Percentiles rank a stretch among this genome's conserved stretches.
phyloP scores from a whole-genome alignment of 2,113 vertebrate genomes.

The Nothocercus nigrocapillus region DNA sequence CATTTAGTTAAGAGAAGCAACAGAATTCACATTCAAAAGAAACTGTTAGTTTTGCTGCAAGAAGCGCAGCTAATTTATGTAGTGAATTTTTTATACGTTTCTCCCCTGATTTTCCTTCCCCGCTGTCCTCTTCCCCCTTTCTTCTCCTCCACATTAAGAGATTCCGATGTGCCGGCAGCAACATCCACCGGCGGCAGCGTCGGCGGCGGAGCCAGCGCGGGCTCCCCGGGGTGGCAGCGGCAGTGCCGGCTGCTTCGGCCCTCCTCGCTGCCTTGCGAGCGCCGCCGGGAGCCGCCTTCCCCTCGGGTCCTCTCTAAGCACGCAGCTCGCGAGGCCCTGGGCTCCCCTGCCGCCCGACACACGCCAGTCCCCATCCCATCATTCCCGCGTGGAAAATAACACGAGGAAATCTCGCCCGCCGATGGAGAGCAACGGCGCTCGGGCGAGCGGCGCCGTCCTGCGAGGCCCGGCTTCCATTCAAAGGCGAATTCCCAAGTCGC shows the following conservation, averaged over 20 bases:
- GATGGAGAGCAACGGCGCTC: not conserved
- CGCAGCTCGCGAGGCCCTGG: not conserved
- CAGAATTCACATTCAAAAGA: constrained; percentile 67
- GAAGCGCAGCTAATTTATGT: constrained; percentile 75
- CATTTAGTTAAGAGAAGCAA: constrained; percentile 67
- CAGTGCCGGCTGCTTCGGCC: not conserved
- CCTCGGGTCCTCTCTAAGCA: constrained; percentile 43
- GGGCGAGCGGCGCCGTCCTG: rapidly evolving
- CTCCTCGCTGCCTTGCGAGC: not conserved
- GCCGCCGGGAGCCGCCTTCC: constrained; percentile 12
- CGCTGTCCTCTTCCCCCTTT: constrained; percentile 72
- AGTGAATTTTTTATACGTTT: constrained; percentile 74
- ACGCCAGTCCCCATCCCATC: constrained; percentile 7
- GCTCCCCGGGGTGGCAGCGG: not conserved
- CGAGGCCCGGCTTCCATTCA: not conserved
- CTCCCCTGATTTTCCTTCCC: constrained; percentile 71
- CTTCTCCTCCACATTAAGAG: constrained; percentile 72
- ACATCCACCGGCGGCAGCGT: constrained; percentile 60
- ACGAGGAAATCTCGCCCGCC: not conserved
- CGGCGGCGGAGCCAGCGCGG: constrained; percentile 32
- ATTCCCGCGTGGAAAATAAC: not conserved
- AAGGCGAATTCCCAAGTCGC: not conserved
- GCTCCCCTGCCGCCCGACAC: not conserved
- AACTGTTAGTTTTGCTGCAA: constrained; percentile 73
- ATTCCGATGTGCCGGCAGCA: constrained; percentile 75